Conservation (phyloP, 2,797 vertebrate species). For the Sorex maritimensis region DNA sequence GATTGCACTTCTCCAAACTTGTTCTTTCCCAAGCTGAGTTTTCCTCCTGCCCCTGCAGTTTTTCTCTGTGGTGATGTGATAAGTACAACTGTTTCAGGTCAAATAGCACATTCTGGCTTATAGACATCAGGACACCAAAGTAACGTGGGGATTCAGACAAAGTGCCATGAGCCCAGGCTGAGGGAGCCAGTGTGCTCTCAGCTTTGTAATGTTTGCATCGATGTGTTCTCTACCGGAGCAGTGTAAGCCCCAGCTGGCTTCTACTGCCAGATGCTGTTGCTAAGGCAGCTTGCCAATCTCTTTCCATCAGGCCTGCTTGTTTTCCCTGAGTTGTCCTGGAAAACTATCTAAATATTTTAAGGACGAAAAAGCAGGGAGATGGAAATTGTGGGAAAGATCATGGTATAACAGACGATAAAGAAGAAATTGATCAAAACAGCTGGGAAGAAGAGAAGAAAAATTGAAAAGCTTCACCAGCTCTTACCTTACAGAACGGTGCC, state of each 20-base stretch:
- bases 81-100: not conserved
- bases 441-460: not conserved
- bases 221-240: not conserved
- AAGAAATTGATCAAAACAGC: conserved; percentile 61
- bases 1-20: not conserved
- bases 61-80: not conserved
- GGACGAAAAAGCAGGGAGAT: not conserved
- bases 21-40: not conserved
- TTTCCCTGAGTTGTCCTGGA: conserved; percentile 57
- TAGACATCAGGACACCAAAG: not conserved
- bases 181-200: not conserved
- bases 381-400: conserved; percentile 37
- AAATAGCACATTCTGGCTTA: conserved; percentile 27
- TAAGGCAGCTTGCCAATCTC: conserved; percentile 58
- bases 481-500: conserved; percentile 25
- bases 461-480: not conserved
- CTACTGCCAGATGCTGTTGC: conserved; percentile 53
- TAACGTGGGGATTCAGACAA: conserved; percentile 17
- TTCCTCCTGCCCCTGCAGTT: not conserved
- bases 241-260: not conserved
- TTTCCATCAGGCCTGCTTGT: conserved; percentile 53
- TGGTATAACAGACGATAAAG: not conserved
- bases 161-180: not conserved
- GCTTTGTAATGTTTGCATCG: not conserved
- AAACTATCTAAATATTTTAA: conserved; percentile 61